Base-by-base conservation (phyloP, 2,888 invertebrate species). In the Oegoconia quadripuncta region DNA sequence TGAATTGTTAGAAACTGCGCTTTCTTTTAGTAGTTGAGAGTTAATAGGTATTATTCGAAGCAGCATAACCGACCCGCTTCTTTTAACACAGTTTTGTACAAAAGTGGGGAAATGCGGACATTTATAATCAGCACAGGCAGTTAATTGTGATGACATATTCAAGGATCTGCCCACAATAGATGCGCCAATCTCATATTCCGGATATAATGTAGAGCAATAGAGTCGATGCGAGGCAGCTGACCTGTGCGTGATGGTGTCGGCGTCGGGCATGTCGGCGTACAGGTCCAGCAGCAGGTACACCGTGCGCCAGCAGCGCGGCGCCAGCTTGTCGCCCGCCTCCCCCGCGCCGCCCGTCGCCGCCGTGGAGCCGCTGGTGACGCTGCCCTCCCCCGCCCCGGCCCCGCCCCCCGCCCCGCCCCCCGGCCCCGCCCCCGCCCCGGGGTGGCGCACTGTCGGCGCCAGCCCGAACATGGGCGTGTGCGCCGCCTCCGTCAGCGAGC, bases 201-300 rank as follows among this genome's bases (percentile, higher is more conserved):
- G n/a, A n/a, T n/a, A n/a, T n/a, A n/a, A n/a, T n/a, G n/a, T 20
- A 20, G 7, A 20, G 20, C 22, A 7, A 7, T 7, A 2, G 22
- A 7, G 8, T 7, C 22, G 22, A 7, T 2, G 3, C 11, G 15
- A 16, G 14, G n/a, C 3, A 11, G 5, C 11, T 23, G 5, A 89
- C 89, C 93, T 89, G 72, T 95, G 94, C 18, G 93, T 92, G 29
- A 97, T 94, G 0, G 97, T 97, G 78, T 97, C 97, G 0, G 97
- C 95, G 67, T 97, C 97, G 0, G 98, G 97, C 92, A 96, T 95
- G 33, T 95, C 96, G 4, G 97, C 97, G 70, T 98, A 98, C 35
- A 98, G 79, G 64, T 98, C 97, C 38, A 98, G 83, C 44, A 98
- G 89, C 72, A 96, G 93, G 73, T 97, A 97, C 52, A 98, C 93